These are phyloP conservation scores for Siphamia tubifer DNA, from an alignment of 2,113 vertebrate species.

Conservation along the genomic window DNA sequence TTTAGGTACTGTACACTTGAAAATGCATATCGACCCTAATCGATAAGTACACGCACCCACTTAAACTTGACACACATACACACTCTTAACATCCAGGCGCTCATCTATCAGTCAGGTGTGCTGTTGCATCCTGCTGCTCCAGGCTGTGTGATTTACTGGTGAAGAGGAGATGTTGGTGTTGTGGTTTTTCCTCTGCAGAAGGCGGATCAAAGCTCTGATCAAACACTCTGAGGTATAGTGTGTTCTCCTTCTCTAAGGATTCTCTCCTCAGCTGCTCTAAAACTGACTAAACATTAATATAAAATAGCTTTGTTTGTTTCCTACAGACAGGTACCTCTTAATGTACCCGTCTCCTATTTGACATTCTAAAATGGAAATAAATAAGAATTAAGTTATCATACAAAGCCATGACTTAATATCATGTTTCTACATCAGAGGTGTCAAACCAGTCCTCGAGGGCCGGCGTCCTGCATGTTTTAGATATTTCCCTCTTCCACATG, in stretches of 20 bases:
- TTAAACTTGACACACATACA: not conserved
- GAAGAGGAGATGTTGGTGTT: constrained; percentile 15
- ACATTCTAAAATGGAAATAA: too few species aligned
- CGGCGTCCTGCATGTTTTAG: too few species aligned
- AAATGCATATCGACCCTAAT: constrained; percentile 21
- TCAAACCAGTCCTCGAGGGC: too few species aligned
- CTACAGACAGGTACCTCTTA: not conserved
- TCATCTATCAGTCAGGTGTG: not conserved
- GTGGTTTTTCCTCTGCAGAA: constrained; percentile 28
- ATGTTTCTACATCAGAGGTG: too few species aligned
- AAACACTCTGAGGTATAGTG: constrained; percentile 13
- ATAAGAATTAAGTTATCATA: too few species aligned
- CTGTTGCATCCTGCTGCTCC: not conserved
- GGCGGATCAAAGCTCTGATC: constrained; percentile 29
- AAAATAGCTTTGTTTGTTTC: not conserved
- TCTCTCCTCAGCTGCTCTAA: not conserved
- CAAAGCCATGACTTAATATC: too few species aligned
- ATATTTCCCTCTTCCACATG: too few species aligned
- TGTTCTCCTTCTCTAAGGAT: not conserved
- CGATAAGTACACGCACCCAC: constrained; percentile 22
- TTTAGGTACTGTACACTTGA: constrained; percentile 41
- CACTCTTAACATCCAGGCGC: not conserved
- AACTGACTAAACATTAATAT: not conserved
- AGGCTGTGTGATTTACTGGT: constrained; percentile 20
- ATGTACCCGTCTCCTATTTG: too few species aligned